A percentile compares a stretch with the other conserved stretches of the same genome.
phyloP scores from a whole-genome alignment of 1,140 invertebrate species.

The Drosophila ananassae region DNA sequence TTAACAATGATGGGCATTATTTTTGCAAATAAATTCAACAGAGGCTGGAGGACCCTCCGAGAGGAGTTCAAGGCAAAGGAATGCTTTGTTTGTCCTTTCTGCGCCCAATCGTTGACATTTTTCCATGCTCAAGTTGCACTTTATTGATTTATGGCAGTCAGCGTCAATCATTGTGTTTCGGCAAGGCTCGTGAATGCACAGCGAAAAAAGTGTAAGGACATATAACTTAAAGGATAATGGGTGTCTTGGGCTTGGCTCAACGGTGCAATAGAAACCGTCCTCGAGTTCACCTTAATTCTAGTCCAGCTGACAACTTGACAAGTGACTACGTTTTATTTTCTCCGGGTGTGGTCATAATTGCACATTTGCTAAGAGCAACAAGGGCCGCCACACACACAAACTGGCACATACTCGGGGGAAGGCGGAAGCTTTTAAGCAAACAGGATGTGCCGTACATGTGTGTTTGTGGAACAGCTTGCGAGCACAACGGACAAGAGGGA shows the following conservation, averaged over 20 bases:
- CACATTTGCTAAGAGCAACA: slow-evolving; percentile 65
- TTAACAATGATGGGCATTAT: slow-evolving; percentile 80
- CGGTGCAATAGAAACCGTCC: too few relatives aligned
- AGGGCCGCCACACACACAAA: slow-evolving; percentile 27
- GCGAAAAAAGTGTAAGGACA: neutral
- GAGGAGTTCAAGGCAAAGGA: slow-evolving; percentile 20
- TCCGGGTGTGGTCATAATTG: slow-evolving; percentile 58
- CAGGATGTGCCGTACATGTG: slow-evolving; percentile 69
- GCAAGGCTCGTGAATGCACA: slow-evolving; percentile 28
- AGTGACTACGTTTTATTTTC: neutral
- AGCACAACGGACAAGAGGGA: slow-evolving; percentile 28
- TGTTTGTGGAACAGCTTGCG: slow-evolving; percentile 60
- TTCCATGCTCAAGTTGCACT: slow-evolving; percentile 73
- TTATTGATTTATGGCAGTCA: slow-evolving; percentile 72
- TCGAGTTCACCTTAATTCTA: neutral
- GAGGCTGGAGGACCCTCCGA: slow-evolving; percentile 1
- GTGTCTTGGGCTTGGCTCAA: too few relatives aligned
- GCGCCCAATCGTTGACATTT: slow-evolving; percentile 55
- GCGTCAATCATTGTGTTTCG: slow-evolving; percentile 60
- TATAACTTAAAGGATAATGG: too few relatives aligned
- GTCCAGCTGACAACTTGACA: neutral
- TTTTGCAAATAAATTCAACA: slow-evolving; percentile 73
- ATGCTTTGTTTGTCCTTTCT: slow-evolving; percentile 39
- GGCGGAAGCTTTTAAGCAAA: slow-evolving; percentile 78
- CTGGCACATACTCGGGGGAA: neutral